These are phyloP conservation scores for Isurus oxyrinchus DNA, from an alignment of 2,113 vertebrate species.

Conservation along the genomic window DNA sequence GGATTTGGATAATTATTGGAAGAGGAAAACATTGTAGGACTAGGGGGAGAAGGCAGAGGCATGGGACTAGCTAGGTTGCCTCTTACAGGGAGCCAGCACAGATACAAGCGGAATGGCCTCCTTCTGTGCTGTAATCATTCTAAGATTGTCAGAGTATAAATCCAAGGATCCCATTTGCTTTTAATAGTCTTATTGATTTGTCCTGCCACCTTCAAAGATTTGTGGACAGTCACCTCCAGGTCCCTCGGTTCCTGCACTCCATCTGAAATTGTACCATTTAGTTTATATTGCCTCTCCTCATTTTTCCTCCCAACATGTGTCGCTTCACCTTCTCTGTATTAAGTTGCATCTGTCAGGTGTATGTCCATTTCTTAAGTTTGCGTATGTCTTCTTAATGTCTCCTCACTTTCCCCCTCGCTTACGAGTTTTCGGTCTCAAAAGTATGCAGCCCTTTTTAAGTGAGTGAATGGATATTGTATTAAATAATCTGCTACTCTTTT, in stretches of 20 bases:
- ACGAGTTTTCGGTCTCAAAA: background rate
- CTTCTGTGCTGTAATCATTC: background rate
- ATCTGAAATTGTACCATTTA: background rate
- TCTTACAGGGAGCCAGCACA: no score
- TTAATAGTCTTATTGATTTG: background rate
- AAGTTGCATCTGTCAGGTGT: background rate
- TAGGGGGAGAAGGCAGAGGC: no score
- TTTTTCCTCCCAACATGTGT: background rate
- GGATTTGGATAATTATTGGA: background rate
- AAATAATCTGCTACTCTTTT: slow-evolving; percentile 23
- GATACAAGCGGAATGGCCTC: background rate
- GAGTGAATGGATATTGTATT: background rate
- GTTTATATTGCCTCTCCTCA: background rate
- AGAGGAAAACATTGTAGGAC: background rate
- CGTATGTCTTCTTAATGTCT: background rate
- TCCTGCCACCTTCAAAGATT: background rate
- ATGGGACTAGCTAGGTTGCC: background rate
- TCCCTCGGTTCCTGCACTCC: background rate
- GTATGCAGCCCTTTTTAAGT: background rate
- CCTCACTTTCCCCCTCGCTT: background rate
- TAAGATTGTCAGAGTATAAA: background rate
- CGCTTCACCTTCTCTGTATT: background rate
- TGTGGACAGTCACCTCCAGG: background rate
- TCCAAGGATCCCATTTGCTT: background rate
- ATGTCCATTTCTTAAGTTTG: background rate